Percentiles rank a stretch among this genome's conserved stretches.
Conservation (phyloP, 2,797 vertebrate genomes). For the Pseudochirops corinnae region DNA sequence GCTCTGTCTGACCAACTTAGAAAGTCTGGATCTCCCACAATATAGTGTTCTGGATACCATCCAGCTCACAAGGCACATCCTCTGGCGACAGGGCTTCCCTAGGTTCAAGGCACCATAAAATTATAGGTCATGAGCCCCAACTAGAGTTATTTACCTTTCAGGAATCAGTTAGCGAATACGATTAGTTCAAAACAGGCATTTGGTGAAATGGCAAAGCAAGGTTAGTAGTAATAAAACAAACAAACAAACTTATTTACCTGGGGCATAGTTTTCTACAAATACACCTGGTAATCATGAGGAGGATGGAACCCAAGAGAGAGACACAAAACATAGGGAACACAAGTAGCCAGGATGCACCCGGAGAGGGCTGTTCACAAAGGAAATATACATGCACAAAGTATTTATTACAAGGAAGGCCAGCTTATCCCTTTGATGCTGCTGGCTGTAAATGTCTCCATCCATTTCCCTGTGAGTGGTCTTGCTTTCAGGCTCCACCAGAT, state of each 20-base stretch:
- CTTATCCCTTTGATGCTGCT: neutral
- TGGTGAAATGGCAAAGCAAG: neutral
- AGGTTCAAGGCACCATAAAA: neutral
- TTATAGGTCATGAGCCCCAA: neutral
- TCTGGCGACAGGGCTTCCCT: neutral
- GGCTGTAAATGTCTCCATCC: neutral
- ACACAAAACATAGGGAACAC: neutral
- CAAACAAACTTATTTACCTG: neutral
- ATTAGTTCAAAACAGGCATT: neutral
- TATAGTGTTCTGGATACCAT: neutral
- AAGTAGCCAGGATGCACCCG: neutral
- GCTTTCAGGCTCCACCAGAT: neutral
- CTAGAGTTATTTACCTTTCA: neutral
- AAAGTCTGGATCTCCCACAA: neutral
- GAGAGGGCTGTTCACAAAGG: neutral
- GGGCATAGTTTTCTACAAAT: neutral
- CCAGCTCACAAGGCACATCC: neutral
- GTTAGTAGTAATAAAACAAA: neutral
- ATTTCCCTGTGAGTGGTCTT: neutral
- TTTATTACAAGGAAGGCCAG: neutral
- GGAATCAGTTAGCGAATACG: neutral
- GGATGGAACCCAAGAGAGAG: neutral
- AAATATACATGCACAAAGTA: neutral
- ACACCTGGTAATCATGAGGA: neutral
- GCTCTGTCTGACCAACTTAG: neutral